Base-by-base conservation (phyloP, 2,113 vertebrate species). In the Sapayoa aenigma region DNA sequence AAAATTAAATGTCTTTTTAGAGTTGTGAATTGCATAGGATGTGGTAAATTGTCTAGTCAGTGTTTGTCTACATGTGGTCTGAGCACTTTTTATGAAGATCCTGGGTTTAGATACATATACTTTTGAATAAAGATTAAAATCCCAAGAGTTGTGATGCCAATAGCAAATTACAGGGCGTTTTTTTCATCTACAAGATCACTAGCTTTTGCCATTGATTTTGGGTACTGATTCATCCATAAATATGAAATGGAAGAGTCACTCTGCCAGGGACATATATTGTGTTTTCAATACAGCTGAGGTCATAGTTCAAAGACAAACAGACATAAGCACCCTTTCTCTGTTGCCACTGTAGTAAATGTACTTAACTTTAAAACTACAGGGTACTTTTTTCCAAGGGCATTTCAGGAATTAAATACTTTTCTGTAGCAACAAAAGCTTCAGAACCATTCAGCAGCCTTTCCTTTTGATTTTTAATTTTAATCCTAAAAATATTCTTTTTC, bases 91-190 rank as follows among this genome's bases (percentile, higher is more conserved):
- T 96, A 97, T 94, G 94, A 97, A 96, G 83, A 96, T 97, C 69
- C 83, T 96, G 65, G 87, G 74, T 92, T 97, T 97, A 97, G 97
- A 97, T 91, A 94, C 76, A 94, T 97, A 94, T 96, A 97, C 95
- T 93, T 97, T 93, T 95, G 93, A 94, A 97, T 96, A 97, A 97
- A 97, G 94, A 97, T 96, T 96, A 96, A 97, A 98, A 97, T 97
- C 95, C 95, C 95, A 97, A 86, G 94, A 97, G 91, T n/a, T 96
- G 56, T 72, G 63, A 90, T 97, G 96, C 94, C 97, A 98, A 87
- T 87, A 91, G 97, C 58, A 98, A 98, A 98, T 98, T 97, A 97
- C 72, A 98, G 98, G 98, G 98, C 76, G 97, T 98, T 98, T 97
- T 97, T 97, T 91, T 94, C 95, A 90, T 97, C 96, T 97, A 87